Conservation (phyloP, 2,888 invertebrate species). For the Pristionchus maxplancki region DNA sequence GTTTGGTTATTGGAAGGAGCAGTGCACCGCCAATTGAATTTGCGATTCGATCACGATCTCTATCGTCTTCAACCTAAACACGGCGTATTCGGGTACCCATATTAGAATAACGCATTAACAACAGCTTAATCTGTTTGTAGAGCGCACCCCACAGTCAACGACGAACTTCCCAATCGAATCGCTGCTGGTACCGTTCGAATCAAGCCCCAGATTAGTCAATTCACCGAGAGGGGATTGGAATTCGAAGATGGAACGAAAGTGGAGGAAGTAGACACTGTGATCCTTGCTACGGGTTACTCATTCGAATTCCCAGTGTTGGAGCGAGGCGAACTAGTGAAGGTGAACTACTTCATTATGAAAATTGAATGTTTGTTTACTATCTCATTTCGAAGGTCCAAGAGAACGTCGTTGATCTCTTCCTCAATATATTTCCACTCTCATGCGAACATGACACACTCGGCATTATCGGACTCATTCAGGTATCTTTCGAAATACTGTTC, state of each 20-base stretch:
- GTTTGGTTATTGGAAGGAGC: neutral
- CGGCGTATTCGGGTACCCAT: slow-evolving; percentile 61
- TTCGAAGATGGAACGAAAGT: slow-evolving; percentile 70
- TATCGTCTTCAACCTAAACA: slow-evolving; percentile 79
- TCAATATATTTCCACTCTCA: slow-evolving; percentile 78
- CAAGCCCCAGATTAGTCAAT: slow-evolving; percentile 67
- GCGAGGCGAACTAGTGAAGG: slow-evolving; percentile 69
- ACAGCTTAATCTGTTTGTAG: slow-evolving; percentile 53
- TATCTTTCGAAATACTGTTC: slow-evolving; percentile 57
- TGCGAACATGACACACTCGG: slow-evolving; percentile 79
- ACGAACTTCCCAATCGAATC: slow-evolving; percentile 80
- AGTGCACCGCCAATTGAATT: slow-evolving; percentile 36
- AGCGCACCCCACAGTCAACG: slow-evolving; percentile 77
- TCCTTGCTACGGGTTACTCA: slow-evolving; percentile 79
- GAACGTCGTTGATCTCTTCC: slow-evolving; percentile 77
- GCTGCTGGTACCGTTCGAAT: slow-evolving; percentile 73
- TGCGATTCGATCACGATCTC: slow-evolving; percentile 76
- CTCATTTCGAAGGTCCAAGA: too few species aligned
- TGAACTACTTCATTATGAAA: slow-evolving; percentile 15
- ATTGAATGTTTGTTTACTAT: too few species aligned
- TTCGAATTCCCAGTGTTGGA: slow-evolving; percentile 78
- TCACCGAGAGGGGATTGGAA: slow-evolving; percentile 62
- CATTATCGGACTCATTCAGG: slow-evolving; percentile 80
- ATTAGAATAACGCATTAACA: neutral
- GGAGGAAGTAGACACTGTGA: slow-evolving; percentile 65